Evolutionary conservation across 2,888 invertebrate species (phyloP).

Genomic region (Apodemia mormo): DNA sequence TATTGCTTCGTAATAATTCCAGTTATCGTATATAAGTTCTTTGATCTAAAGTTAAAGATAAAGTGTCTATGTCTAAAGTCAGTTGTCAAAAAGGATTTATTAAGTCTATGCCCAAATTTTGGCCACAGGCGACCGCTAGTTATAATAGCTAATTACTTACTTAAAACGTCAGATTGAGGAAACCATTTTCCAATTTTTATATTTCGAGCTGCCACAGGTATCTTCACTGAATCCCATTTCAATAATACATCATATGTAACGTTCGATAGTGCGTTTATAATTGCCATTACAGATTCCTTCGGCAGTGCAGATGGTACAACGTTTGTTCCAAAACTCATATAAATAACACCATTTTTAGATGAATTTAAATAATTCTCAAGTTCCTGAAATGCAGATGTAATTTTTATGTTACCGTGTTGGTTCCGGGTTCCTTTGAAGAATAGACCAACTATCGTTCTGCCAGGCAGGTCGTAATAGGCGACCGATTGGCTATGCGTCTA

Average conservation of each 20-base stretch:
- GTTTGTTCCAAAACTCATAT: constrained; percentile 52
- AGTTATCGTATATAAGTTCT: too few relatives aligned
- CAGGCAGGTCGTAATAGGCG: too few relatives aligned
- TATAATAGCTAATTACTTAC: constrained; percentile 27
- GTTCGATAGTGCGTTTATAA: constrained; percentile 25
- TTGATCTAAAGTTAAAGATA: too few relatives aligned
- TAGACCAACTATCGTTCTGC: too few relatives aligned
- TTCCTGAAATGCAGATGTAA: constrained; percentile 44
- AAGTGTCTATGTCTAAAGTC: too few relatives aligned
- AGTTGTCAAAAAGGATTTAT: too few relatives aligned
- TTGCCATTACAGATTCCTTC: neutral
- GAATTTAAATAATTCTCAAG: constrained; percentile 49
- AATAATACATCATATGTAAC: constrained; percentile 32
- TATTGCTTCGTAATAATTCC: too few relatives aligned
- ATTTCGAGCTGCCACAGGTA: constrained; percentile 31
- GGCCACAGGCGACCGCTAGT: too few relatives aligned
- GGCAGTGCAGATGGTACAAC: constrained; percentile 1
- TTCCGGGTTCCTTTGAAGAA: too few relatives aligned
- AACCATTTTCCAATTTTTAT: constrained; percentile 34
- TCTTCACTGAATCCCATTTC: constrained; percentile 32
- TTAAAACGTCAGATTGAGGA: constrained; percentile 35
- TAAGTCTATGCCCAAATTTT: too few relatives aligned
- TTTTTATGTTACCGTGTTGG: too few relatives aligned
- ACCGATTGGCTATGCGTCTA: too few relatives aligned
- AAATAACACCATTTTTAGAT: constrained; percentile 53